Evolutionary conservation across 1,140 invertebrate species (phyloP).

Genomic region (Campoletis sonorensis): DNA sequence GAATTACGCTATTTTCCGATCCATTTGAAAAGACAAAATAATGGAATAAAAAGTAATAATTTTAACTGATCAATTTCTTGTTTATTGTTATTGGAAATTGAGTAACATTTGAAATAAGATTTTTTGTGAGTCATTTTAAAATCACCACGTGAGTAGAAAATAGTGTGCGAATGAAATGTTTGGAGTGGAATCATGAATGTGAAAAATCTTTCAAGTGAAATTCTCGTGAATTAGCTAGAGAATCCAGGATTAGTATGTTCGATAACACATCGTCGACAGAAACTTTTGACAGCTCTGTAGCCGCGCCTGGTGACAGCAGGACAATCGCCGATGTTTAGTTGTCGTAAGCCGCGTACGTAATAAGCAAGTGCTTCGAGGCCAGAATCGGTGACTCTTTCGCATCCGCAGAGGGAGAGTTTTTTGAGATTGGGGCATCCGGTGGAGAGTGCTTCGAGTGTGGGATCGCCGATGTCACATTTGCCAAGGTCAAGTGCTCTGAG

Average conservation of each 20-base stretch:
- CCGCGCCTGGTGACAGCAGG: slow-evolving; percentile 88
- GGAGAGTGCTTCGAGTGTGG: slow-evolving; percentile 88
- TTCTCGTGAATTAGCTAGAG: slow-evolving; percentile 70
- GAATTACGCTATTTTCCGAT: too few relatives aligned
- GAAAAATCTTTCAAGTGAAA: too few relatives aligned
- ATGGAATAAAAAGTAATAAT: too few relatives aligned
- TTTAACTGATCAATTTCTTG: too few relatives aligned
- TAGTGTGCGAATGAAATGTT: too few relatives aligned
- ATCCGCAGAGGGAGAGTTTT: slow-evolving; percentile 92
- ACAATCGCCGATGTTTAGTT: slow-evolving; percentile 95
- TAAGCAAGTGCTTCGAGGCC: slow-evolving; percentile 91
- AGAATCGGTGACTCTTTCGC: slow-evolving; percentile 91
- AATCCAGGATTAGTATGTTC: slow-evolving; percentile 97
- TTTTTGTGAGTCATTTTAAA: too few relatives aligned
- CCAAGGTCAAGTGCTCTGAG: slow-evolving; percentile 92
- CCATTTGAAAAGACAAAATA: too few relatives aligned
- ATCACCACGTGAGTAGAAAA: too few relatives aligned
- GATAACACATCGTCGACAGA: slow-evolving; percentile 93
- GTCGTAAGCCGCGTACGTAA: slow-evolving; percentile 90
- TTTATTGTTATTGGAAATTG: too few relatives aligned
- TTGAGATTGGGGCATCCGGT: slow-evolving; percentile 93
- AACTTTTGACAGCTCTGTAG: slow-evolving; percentile 93
- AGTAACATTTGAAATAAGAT: too few relatives aligned
- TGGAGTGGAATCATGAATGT: too few relatives aligned
- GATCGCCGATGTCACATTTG: slow-evolving; percentile 94